Conservation (phyloP, 2,797 vertebrate species). For the Leucoraja ocellata region DNA sequence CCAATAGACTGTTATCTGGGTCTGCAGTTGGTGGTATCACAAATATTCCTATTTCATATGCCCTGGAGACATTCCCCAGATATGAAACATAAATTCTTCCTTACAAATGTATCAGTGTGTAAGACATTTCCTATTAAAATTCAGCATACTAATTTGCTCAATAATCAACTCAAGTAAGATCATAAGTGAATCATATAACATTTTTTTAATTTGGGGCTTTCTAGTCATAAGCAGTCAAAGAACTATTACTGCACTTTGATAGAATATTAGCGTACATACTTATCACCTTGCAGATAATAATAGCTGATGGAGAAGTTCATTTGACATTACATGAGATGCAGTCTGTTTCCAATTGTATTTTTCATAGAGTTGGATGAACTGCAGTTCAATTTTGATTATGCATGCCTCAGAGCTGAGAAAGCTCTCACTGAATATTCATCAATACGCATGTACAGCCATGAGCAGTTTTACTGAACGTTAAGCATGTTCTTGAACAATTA, state of each 20-base stretch:
- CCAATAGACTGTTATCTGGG: background rate
- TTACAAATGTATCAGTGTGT: background rate
- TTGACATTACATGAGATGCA: background rate
- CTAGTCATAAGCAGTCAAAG: background rate
- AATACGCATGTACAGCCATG: background rate
- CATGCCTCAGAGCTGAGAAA: background rate
- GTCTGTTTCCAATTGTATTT: background rate
- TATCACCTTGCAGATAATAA: background rate
- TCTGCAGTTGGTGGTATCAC: background rate
- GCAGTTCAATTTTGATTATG: background rate
- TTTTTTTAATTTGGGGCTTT: background rate
- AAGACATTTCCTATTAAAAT: background rate
- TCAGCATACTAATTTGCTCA: background rate
- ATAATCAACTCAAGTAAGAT: background rate
- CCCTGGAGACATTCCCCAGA: background rate
- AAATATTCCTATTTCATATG: background rate
- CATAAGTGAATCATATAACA: background rate
- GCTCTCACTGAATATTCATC: background rate
- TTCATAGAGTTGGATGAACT: background rate
- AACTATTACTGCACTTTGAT: background rate
- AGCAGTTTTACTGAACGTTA: background rate
- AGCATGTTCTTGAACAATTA: background rate
- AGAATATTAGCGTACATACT: background rate
- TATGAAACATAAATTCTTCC: background rate
- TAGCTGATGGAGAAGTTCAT: background rate